phyloP scores from a whole-genome alignment of 2,113 vertebrate genomes.

The Petaurus breviceps region DNA sequence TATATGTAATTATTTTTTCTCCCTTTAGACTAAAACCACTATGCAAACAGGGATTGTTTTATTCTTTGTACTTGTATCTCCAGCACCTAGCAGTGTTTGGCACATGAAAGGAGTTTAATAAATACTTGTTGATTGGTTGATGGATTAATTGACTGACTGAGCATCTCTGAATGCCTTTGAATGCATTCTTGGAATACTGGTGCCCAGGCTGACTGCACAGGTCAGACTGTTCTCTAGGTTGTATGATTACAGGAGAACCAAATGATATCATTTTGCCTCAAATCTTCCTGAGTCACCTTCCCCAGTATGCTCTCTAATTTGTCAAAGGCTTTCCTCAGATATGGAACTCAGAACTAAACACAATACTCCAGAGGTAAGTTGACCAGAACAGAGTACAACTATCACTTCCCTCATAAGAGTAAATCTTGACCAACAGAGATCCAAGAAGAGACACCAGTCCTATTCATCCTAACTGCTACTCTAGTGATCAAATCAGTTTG shows the following conservation, averaged over 20 bases:
- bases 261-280: background rate
- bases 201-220: background rate
- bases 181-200: background rate
- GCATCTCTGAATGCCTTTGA: background rate
- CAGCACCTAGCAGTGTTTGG: background rate
- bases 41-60: background rate
- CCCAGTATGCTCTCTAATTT: background rate
- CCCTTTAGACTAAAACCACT: no score
- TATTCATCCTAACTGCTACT: background rate
- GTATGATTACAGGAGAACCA: background rate
- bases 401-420: background rate
- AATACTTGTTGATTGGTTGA: constrained; percentile 23
- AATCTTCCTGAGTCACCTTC: background rate
- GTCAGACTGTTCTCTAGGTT: background rate
- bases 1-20: no score
- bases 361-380: background rate
- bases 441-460: background rate
- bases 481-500: background rate
- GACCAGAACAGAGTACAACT: background rate
- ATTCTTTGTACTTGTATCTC: background rate
- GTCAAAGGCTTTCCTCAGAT: background rate
- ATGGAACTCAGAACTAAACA: background rate
- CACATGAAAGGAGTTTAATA: background rate
- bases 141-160: background rate
- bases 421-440: background rate